Percentiles rank a stretch among this genome's conserved stretches.
Conservation (phyloP, 2,797 vertebrate genomes). For the Anguilla marmorata region DNA sequence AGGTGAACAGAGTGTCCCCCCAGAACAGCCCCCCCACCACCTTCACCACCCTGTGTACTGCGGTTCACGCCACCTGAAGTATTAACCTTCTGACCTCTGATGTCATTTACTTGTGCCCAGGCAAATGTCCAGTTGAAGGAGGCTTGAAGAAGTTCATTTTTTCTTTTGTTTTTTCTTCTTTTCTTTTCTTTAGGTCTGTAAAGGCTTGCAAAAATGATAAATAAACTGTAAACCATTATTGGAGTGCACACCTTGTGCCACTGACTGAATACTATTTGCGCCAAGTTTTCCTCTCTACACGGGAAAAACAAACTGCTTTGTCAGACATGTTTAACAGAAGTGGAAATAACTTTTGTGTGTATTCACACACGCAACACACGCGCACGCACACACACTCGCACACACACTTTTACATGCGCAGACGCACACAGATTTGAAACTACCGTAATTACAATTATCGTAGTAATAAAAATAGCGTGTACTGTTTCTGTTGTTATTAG, state of each 20-base stretch:
- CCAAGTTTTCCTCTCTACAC: conserved; percentile 53
- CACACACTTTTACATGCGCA: background rate
- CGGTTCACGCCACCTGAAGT: conserved; percentile 71
- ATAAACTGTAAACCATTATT: conserved; percentile 67
- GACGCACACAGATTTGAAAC: conserved; percentile 25
- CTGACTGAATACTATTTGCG: conserved; percentile 56
- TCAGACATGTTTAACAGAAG: conserved; percentile 49
- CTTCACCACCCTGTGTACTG: conserved; percentile 51
- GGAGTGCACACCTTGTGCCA: conserved; percentile 70
- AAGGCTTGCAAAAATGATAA: conserved; percentile 62
- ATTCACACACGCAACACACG: background rate
- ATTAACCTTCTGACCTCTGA: conserved; percentile 67
- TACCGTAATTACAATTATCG: conserved; percentile 35
- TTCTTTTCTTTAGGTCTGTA: conserved; percentile 45
- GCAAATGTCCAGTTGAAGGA: conserved; percentile 29
- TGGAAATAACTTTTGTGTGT: background rate
- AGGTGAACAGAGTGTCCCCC: conserved; percentile 48
- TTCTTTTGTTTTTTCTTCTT: conserved; percentile 25
- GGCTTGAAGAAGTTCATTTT: conserved; percentile 38
- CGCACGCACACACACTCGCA: conserved; percentile 1
- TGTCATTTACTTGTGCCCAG: conserved; percentile 43
- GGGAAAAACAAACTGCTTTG: conserved; percentile 50
- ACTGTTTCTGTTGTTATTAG: conserved; percentile 48
- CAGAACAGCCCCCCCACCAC: conserved; percentile 26
- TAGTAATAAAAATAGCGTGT: background rate